Evolutionary conservation across 2,797 vertebrate species (phyloP), one percentile per base, ranked within the genome.

Genomic region (Etheostoma nigrum): DNA sequence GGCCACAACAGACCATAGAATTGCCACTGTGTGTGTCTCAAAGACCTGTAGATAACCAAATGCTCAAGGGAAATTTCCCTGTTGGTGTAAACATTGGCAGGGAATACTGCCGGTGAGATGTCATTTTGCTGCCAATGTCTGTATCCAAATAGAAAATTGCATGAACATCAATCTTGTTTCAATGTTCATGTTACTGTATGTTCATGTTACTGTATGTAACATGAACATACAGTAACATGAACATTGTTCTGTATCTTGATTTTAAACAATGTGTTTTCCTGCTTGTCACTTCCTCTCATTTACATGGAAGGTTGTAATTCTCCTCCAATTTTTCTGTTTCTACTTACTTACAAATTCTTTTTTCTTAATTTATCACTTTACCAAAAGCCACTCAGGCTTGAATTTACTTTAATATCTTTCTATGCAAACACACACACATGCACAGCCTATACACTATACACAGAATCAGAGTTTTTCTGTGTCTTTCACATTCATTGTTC

Each of bases 401-500:
- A 71, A 82, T 72, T 81, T 66, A 57, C 53, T 83, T 61, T 5
- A 59, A 67, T 42, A 69, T 21, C 15, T 27, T 53, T 16, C 21
- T 6, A 15, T 53, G 60, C 44, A 77, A 45, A 76, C 61, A 53
- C 19, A 64, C 45, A 30, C n/a, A 44, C 60, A 52, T 47, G n/a
- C 16, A 44, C 13, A 44, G 42, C 36, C 36, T 3, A 48, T 4
- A 13, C 7, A 71, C 42, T 11, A 15, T 8, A 23, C 15, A 60
- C 42, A 27, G 4, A 63, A 40, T 74, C 53, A 33, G 10, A 36
- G 49, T 27, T 15, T 42, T 55, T 79, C 42, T 18, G 18, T 48
- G 33, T 83, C 71, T 73, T 74, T 80, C 55, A 65, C 65, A 51
- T 75, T 36, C 42, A 49, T 65, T 71, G 60, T 65, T 72, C 25